These are phyloP conservation scores for Gymnothorax reevesii DNA, from an alignment of 2,797 vertebrate genomes.

Conservation along the genomic window DNA sequence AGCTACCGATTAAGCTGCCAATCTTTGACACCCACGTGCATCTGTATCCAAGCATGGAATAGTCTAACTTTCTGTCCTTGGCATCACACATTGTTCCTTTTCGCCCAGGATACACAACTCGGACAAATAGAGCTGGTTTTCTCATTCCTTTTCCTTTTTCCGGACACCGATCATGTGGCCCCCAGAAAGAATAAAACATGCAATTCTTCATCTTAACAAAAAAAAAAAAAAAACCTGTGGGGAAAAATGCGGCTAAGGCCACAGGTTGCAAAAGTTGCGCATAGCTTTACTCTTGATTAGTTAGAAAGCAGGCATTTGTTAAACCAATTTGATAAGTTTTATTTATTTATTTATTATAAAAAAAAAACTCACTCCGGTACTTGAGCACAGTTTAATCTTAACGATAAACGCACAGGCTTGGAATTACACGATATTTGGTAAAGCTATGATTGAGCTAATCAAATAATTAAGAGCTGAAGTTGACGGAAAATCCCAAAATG, in stretches of 20 bases:
- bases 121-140: neutral
- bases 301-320: too few species aligned
- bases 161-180: neutral
- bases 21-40: neutral
- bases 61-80: neutral
- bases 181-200: neutral
- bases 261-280: too few species aligned
- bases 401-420: too few species aligned
- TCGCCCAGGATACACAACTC: neutral
- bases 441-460: too few species aligned
- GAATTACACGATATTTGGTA: too few species aligned
- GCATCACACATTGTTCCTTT: neutral
- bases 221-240: neutral
- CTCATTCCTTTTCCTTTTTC: neutral
- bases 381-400: too few species aligned
- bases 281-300: too few species aligned
- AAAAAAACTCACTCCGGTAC: too few species aligned
- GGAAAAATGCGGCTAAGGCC: neutral
- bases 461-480: too few species aligned
- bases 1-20: slow-evolving; percentile 13
- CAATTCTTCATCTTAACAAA: neutral
- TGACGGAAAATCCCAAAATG: too few species aligned
- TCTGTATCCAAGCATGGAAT: slow-evolving; percentile 1
- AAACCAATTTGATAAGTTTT: too few species aligned
- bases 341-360: too few species aligned